phyloP scores from a whole-genome alignment of 2,797 vertebrate species.

The Manis pentadactyla region DNA sequence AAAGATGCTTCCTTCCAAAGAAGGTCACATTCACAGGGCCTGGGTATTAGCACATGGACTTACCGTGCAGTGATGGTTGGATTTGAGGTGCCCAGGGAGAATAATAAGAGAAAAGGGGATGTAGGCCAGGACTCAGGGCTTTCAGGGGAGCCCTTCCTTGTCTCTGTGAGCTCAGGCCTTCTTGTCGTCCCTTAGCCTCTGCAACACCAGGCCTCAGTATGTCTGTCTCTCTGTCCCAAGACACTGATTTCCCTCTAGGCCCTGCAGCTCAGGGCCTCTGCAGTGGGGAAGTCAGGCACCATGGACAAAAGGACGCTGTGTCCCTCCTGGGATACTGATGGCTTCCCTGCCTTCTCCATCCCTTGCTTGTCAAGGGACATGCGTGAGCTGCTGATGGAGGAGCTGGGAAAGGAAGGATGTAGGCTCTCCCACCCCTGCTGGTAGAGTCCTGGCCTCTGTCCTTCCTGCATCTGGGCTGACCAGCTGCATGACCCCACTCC shows the following conservation, averaged over 20 bases:
- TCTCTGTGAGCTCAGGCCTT: neutral
- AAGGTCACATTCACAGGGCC: neutral
- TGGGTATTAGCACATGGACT: neutral
- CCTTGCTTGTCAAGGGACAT: accelerated
- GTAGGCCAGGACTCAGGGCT: neutral
- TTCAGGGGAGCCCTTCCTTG: neutral
- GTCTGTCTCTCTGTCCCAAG: neutral
- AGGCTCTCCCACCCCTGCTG: neutral
- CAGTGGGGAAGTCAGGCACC: neutral
- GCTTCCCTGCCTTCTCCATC: neutral
- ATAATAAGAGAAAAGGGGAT: too few species aligned
- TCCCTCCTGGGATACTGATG: constrained; percentile 46
- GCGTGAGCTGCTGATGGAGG: neutral
- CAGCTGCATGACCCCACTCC: neutral
- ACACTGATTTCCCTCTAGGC: neutral
- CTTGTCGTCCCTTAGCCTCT: neutral
- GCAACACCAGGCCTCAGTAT: neutral
- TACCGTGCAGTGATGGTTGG: too few species aligned
- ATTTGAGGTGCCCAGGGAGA: neutral
- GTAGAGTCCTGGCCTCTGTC: neutral
- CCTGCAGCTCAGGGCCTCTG: neutral
- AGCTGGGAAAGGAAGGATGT: constrained; percentile 15
- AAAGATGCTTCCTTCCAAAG: neutral
- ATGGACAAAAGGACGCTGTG: neutral
- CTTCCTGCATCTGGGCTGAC: constrained; percentile 29